Conservation (phyloP, 2,113 vertebrate species). For the Pseudopipra pipra region DNA sequence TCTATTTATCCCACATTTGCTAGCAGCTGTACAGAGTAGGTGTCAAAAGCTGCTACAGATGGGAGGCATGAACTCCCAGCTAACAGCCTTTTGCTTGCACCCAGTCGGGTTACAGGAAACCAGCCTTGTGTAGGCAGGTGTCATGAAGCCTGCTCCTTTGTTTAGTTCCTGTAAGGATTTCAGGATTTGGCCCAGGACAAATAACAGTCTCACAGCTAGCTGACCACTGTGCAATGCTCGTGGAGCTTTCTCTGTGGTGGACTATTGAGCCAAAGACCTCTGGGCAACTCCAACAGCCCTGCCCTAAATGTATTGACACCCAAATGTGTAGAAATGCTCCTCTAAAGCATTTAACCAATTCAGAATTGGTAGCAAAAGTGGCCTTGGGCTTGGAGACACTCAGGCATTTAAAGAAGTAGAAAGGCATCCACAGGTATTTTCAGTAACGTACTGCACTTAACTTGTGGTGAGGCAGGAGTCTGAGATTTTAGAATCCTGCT, state of each 20-base stretch:
- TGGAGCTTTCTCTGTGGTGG: neutral
- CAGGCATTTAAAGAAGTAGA: neutral
- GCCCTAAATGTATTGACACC: neutral
- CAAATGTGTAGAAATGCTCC: neutral
- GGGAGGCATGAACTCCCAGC: neutral
- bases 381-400: neutral
- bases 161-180: neutral
- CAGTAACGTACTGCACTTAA: neutral
- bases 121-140: neutral
- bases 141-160: neutral
- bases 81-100: neutral
- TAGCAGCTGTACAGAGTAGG: neutral
- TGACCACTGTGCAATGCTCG: neutral
- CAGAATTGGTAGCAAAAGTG: neutral
- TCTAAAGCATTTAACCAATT: neutral
- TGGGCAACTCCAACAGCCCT: neutral
- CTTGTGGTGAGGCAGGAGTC: neutral
- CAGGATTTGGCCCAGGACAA: neutral
- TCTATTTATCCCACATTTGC: neutral
- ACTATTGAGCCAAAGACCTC: neutral
- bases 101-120: neutral
- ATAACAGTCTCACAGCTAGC: neutral
- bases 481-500: neutral
- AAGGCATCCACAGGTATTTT: neutral
- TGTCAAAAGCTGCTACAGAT: neutral